phyloP scores from a whole-genome alignment of 2,113 vertebrate genomes.

The Leiothrix lutea region DNA sequence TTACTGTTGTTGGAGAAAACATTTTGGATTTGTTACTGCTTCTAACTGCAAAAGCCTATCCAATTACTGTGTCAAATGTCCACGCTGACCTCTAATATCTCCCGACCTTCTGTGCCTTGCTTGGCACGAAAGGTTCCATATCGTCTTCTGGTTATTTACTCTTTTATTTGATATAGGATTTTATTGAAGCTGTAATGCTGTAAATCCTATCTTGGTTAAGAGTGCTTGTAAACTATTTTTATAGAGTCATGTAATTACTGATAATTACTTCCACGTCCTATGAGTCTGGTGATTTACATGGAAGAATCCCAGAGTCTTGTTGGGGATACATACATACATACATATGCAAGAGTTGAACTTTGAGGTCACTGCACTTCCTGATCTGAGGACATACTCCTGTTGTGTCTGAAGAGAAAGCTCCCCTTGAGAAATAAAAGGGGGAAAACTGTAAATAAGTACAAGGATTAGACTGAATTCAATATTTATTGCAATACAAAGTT shows the following conservation, averaged over 20 bases:
- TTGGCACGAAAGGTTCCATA: neutral
- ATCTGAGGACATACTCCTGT: rapidly evolving
- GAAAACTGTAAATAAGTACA: neutral
- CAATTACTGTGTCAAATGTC: neutral
- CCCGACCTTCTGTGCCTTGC: neutral
- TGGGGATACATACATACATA: neutral
- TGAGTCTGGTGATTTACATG: neutral
- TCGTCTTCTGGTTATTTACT: neutral
- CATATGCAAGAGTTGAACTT: neutral
- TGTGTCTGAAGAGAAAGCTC: neutral
- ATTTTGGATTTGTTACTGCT: neutral
- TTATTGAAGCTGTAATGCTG: neutral
- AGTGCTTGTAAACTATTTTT: neutral
- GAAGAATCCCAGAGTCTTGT: neutral
- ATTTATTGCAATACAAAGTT: neutral
- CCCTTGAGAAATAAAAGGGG: neutral
- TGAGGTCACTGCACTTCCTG: neutral
- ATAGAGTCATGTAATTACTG: neutral
- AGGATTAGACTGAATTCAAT: neutral
- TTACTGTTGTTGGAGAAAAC: neutral
- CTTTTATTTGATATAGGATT: neutral
- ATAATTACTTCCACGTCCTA: neutral
- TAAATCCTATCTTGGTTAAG: neutral
- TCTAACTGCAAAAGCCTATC: neutral
- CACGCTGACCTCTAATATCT: neutral